These are phyloP conservation scores for Stichodactyla helianthus DNA, from an alignment of 64 coral and sea anemone species.

Conservation along the genomic window DNA sequence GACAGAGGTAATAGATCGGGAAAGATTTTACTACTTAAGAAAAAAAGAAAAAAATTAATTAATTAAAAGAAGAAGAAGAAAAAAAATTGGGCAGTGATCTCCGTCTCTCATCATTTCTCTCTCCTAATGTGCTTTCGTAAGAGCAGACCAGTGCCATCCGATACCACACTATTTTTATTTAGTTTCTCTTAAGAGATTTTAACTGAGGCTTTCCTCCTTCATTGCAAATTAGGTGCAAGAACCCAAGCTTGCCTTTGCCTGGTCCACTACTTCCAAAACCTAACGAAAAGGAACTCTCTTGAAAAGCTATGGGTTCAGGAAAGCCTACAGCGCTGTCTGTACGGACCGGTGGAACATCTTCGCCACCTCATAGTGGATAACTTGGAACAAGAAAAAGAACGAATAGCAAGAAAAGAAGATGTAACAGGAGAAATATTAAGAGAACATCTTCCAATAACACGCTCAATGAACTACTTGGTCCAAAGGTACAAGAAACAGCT, in stretches of 20 bases:
- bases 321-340: background rate
- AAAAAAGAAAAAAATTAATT: no score
- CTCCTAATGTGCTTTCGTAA: no score
- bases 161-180: no score
- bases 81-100: no score
- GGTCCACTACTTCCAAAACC: background rate
- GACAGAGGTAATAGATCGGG: no score
- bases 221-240: background rate
- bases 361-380: background rate
- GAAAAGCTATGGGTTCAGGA: background rate
- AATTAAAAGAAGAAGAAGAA: no score
- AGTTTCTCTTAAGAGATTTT: no score
- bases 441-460: background rate
- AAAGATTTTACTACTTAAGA: no score
- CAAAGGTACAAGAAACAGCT: background rate
- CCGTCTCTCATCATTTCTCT: no score
- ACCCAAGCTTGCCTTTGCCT: background rate
- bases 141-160: no score
- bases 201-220: background rate
- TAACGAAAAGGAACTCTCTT: background rate
- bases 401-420: background rate
- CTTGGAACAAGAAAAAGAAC: background rate
- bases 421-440: background rate
- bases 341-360: background rate
- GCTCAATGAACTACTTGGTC: background rate